Evolutionary conservation across 2,888 invertebrate genomes (phyloP).

Genomic region (Pollenia angustigena): DNA sequence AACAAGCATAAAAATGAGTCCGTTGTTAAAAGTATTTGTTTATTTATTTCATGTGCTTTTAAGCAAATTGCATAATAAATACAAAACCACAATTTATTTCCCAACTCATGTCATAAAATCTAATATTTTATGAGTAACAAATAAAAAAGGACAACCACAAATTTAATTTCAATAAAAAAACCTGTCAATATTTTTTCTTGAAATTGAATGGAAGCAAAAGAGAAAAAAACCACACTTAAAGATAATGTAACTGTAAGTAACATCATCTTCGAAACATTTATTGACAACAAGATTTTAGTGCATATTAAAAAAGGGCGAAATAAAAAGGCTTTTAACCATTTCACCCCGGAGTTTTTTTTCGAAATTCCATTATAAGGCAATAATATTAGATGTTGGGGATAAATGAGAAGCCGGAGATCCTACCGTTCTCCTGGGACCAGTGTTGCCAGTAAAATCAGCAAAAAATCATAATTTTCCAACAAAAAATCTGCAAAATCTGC

Average conservation of each 20-base stretch:
- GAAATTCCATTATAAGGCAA: no score
- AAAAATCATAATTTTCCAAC: no score
- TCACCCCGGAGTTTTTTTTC: no score
- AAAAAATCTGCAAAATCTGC: no score
- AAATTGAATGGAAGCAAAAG: constrained; percentile 11
- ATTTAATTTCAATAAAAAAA: constrained; percentile 58
- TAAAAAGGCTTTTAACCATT: not conserved
- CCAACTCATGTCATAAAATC: constrained; percentile 56
- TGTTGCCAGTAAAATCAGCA: no score
- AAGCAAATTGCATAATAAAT: constrained; percentile 47
- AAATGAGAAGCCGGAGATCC: no score
- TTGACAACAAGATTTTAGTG: constrained; percentile 44
- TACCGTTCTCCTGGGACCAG: no score
- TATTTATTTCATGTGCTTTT: constrained; percentile 16
- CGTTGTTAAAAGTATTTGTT: not conserved
- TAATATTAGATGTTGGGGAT: no score
- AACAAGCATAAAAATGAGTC: no score
- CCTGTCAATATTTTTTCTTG: constrained; percentile 20
- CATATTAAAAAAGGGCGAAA: not conserved
- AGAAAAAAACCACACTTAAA: constrained; percentile 19
- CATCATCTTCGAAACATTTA: constrained; percentile 50
- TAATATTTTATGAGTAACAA: constrained; percentile 41
- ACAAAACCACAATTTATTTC: constrained; percentile 47
- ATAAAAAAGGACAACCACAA: constrained; percentile 43
- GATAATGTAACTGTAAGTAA: constrained; percentile 43